These are phyloP conservation scores for Hoplodrina ambigua DNA, from an alignment of 2,888 invertebrate genomes.

Conservation along the genomic window DNA sequence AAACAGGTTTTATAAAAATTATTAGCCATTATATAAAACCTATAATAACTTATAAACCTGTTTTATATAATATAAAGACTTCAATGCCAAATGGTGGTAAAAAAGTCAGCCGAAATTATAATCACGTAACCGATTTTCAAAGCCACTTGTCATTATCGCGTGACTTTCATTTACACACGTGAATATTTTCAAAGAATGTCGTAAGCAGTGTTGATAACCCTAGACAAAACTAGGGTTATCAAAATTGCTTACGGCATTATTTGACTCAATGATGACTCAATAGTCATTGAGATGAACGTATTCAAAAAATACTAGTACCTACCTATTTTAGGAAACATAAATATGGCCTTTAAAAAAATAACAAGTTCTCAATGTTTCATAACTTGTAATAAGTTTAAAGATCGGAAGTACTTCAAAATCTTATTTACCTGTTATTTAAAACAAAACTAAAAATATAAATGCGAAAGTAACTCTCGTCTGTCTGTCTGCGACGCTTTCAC, in stretches of 20 bases:
- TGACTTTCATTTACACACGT: constrained; percentile 2
- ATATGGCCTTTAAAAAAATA: constrained; percentile 6
- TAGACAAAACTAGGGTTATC: too few species aligned
- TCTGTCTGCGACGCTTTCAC: too few species aligned
- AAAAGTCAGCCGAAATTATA: too few species aligned
- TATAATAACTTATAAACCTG: too few species aligned
- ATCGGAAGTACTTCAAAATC: constrained; percentile 47
- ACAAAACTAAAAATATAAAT: too few species aligned
- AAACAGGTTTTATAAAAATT: constrained; percentile 16
- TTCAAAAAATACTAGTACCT: neutral
- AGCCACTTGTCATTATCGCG: neutral
- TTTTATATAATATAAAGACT: neutral
- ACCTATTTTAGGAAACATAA: neutral
- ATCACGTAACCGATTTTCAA: neutral
- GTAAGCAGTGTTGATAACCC: too few species aligned
- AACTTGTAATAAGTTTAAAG: neutral
- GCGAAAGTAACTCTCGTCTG: too few species aligned
- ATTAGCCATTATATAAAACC: too few species aligned
- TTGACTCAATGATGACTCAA: too few species aligned
- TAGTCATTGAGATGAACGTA: constrained; percentile 7
- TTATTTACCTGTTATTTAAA: constrained; percentile 15
- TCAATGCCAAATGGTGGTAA: neutral
- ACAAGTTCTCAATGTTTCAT: constrained; percentile 29
- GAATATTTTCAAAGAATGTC: neutral
- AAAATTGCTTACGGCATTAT: too few species aligned